Base-by-base conservation (phyloP, 1,140 invertebrate genomes). In the Micrasema longulum region DNA sequence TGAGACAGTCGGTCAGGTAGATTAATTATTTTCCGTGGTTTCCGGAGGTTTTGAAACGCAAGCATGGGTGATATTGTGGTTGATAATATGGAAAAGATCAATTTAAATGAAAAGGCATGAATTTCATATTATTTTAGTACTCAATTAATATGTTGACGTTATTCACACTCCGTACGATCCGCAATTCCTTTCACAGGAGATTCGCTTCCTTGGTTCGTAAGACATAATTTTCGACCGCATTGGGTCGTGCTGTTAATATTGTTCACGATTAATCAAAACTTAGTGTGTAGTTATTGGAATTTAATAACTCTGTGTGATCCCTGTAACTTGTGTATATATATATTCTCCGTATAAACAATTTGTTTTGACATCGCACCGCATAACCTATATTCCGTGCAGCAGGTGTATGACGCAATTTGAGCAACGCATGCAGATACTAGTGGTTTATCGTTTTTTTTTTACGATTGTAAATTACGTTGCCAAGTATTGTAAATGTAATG, bases 21-120 rank as follows among this genome's bases (percentile, higher is more conserved):
- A n/a, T n/a, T n/a, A n/a, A n/a, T 16, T 18, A 20, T 48, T 48
- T 48, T 48, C 47, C 47, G 47, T 48, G 23, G 23, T 55, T 55
- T 55, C 23, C 52, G 3, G n/a, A 55, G 35, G 14, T 45, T 47
- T 64, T 64, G 1, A 64, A 64, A 64, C 60, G 60, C 60, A 77
- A 77, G 72, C 70, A 88, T 88, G 87, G 83, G 81, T 77, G 87
- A 86, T 78, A 80, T 81, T 77, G 85, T 84, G 77, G 83, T 82
- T 63, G 84, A 85, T 79, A 82, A 83, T 75, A 77, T 89, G 75
- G 79, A 89, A 82, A 88, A 88, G 71, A 78, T 89, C 74, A 84
- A 86, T 80, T 81, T 89, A 63, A 85, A 87, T 77, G 88, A 90
- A 86, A 90, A 90, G 89, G 89, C 89, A 91, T 84, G 89, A 86